Conservation (phyloP, 1,140 invertebrate genomes). For the Rhagoletis pomonella region DNA sequence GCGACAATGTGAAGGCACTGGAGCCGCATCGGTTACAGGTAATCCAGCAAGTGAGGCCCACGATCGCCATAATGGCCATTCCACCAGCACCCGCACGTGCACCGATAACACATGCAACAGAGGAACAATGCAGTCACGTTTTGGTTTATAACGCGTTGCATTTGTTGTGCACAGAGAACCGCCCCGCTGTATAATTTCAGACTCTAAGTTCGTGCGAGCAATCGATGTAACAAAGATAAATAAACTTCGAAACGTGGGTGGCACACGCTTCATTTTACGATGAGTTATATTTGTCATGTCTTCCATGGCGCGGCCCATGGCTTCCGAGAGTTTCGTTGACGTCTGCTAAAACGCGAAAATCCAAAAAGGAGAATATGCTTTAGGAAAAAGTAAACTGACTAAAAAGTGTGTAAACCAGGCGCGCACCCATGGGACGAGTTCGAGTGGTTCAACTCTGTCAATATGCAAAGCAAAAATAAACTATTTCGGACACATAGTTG, state of each 20-base stretch:
- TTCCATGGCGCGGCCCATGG: constrained; percentile 93
- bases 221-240: constrained; percentile 94
- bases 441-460: too few relatives aligned
- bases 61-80: constrained; percentile 80
- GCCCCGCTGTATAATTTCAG: constrained; percentile 91
- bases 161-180: constrained; percentile 81
- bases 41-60: constrained; percentile 80
- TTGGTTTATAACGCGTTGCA: constrained; percentile 81
- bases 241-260: constrained; percentile 83
- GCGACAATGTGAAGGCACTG: constrained; percentile 69
- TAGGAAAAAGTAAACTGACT: not conserved
- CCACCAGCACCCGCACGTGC: constrained; percentile 84
- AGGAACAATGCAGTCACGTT: constrained; percentile 92
- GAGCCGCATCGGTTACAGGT: constrained; percentile 66
- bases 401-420: too few relatives aligned
- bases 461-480: too few relatives aligned
- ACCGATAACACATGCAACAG: constrained; percentile 90
- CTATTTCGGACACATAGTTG: too few relatives aligned
- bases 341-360: constrained; percentile 69
- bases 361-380: not conserved
- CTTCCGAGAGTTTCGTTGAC: constrained; percentile 82
- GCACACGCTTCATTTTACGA: constrained; percentile 72
- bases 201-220: constrained; percentile 93
- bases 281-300: constrained; percentile 88
- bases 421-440: too few relatives aligned